A percentile compares a stretch with the other conserved stretches of the same genome.
Evolutionary conservation across 2,888 invertebrate species (phyloP).

Genomic region (Hermaeophaga mercurialis): DNA sequence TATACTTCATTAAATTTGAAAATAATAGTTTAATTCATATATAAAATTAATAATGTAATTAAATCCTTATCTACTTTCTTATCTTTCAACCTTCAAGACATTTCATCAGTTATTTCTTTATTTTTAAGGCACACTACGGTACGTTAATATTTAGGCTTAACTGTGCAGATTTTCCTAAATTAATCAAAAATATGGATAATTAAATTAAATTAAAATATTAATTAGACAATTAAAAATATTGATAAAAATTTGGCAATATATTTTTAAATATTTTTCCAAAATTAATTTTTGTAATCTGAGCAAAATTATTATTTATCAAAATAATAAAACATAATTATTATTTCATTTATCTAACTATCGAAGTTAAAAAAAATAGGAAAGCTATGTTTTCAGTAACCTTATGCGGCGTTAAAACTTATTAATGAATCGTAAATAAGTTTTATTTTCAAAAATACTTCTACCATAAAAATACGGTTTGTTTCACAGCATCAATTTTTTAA

Average conservation of each 20-base stretch:
- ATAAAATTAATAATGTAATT: too few species aligned
- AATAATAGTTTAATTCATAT: too few species aligned
- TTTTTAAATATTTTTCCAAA: too few species aligned
- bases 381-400: not conserved
- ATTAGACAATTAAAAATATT: not conserved
- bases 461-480: conserved; percentile 23
- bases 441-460: conserved; percentile 18
- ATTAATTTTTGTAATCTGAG: too few species aligned
- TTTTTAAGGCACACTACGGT: conserved; percentile 13
- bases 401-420: conserved; percentile 4
- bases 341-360: too few species aligned
- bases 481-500: conserved; percentile 26
- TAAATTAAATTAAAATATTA: not conserved
- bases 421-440: conserved; percentile 11
- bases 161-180: not conserved
- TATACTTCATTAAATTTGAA: too few species aligned
- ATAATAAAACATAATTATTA: too few species aligned
- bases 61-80: not conserved
- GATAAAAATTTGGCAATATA: too few species aligned
- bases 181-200: not conserved
- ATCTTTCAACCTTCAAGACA: too few species aligned
- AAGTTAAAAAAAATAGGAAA: not conserved
- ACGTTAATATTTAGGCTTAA: not conserved
- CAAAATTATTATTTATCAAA: too few species aligned
- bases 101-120: not conserved